These are phyloP conservation scores for Plectropomus leopardus DNA, from an alignment of 2,113 vertebrate genomes.

Conservation along the genomic window DNA sequence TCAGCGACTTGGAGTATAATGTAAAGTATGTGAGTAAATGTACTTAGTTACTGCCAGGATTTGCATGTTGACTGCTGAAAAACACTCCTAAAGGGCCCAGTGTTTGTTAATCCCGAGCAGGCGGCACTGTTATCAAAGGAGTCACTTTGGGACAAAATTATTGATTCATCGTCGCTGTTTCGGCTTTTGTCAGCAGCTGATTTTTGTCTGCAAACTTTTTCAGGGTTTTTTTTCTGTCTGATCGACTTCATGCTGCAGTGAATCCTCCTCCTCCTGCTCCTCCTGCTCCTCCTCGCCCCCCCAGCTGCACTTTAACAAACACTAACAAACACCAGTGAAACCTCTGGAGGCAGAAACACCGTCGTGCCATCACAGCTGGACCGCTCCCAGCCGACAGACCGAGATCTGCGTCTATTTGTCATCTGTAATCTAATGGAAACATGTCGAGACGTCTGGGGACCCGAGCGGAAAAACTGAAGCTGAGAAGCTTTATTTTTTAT, in stretches of 20 bases:
- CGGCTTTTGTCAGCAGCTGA: background rate
- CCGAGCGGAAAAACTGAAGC: conserved; percentile 33
- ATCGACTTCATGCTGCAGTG: conserved; percentile 22
- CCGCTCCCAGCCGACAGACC: background rate
- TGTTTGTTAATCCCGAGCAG: too few species aligned
- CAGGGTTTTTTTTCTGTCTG: too few species aligned
- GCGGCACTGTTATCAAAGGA: too few species aligned
- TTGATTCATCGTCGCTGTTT: too few species aligned
- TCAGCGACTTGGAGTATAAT: too few species aligned
- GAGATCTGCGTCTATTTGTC: conserved; percentile 63
- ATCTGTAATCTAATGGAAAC: conserved; percentile 64
- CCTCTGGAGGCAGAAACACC: conserved; percentile 24
- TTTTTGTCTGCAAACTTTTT: conserved; percentile 21
- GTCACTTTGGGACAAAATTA: too few species aligned
- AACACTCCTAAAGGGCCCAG: too few species aligned
- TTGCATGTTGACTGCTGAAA: too few species aligned
- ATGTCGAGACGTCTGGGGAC: conserved; percentile 49
- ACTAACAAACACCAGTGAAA: conserved; percentile 23
- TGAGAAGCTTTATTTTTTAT: background rate
- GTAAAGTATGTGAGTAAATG: too few species aligned
- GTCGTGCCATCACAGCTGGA: conserved; percentile 35
- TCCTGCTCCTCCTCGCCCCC: background rate
- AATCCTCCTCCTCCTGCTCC: background rate
- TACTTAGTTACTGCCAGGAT: too few species aligned
- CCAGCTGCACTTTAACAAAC: conserved; percentile 32